Conservation (phyloP, 2,888 invertebrate species). For the Erynnis tages region DNA sequence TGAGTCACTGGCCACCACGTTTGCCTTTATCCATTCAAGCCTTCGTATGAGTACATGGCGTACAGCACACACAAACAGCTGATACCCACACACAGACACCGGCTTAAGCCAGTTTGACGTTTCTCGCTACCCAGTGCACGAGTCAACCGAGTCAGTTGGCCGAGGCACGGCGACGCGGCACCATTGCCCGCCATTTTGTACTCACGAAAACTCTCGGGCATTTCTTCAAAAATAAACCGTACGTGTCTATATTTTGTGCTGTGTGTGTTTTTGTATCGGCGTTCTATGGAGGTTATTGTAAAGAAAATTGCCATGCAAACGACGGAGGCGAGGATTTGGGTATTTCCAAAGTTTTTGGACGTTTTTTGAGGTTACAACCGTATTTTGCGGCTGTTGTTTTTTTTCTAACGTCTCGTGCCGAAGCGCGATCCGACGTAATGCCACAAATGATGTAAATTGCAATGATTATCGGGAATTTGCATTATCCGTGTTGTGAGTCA, state of each 20-base stretch:
- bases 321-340: conserved; percentile 50
- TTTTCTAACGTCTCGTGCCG: conserved; percentile 45
- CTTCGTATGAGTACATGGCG: conserved; percentile 41
- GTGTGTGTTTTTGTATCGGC: conserved; percentile 50
- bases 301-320: conserved; percentile 25
- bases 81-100: conserved; percentile 31
- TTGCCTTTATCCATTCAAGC: conserved; percentile 62
- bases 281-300: conserved; percentile 45
- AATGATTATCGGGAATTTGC: conserved; percentile 54
- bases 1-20: conserved; percentile 48
- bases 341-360: conserved; percentile 50
- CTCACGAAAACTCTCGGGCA: conserved; percentile 56
- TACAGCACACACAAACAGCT: conserved; percentile 45
- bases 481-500: conserved; percentile 13
- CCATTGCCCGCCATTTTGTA: conserved; percentile 64
- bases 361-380: conserved; percentile 51
- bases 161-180: conserved; percentile 75
- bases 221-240: conserved; percentile 64
- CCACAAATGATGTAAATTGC: conserved; percentile 66
- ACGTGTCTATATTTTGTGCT: conserved; percentile 59
- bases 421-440: conserved; percentile 44
- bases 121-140: conserved; percentile 48
- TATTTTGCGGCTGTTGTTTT: conserved; percentile 44
- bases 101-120: conserved; percentile 71
- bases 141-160: conserved; percentile 76